Evolutionary conservation across 1,140 invertebrate species (phyloP).

Genomic region (Drosophila nannoptera): DNA sequence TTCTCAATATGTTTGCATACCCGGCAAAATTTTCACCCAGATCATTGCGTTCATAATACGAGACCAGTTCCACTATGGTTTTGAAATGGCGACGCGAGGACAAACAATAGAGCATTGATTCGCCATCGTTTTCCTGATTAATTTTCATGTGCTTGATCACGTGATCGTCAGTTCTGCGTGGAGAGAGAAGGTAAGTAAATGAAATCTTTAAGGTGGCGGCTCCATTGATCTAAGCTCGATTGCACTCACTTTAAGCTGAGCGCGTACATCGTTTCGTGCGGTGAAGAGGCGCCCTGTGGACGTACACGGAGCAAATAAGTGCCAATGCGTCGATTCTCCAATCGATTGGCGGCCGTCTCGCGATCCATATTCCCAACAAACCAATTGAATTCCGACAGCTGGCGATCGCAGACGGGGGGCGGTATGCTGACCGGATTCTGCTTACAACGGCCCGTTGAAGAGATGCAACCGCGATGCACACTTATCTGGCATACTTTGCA

Average conservation of each 20-base stretch:
- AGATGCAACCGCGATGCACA: conserved; percentile 89
- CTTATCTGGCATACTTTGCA: conserved; percentile 86
- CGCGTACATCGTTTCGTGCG: conserved; percentile 88
- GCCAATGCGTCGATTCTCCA: conserved; percentile 90
- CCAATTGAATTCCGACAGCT: conserved; percentile 78
- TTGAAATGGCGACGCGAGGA: conserved; percentile 94
- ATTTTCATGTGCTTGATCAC: conserved; percentile 93
- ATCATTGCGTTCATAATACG: conserved; percentile 93
- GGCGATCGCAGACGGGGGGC: conserved; percentile 80
- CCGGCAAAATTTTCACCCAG: conserved; percentile 94
- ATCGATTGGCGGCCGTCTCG: conserved; percentile 86
- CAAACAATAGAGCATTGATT: conserved; percentile 86
- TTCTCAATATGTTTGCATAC: conserved; percentile 73
- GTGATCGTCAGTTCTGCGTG: conserved; percentile 72
- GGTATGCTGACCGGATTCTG: conserved; percentile 80
- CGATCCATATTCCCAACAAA: conserved; percentile 93
- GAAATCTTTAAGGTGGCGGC: neutral
- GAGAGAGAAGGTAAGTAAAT: neutral
- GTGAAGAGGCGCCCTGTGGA: conserved; percentile 82
- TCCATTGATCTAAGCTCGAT: neutral
- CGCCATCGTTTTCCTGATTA: conserved; percentile 82
- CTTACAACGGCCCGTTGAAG: conserved; percentile 85
- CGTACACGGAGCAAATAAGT: conserved; percentile 93
- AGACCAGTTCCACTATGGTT: conserved; percentile 91
- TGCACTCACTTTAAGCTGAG: conserved; percentile 91